Evolutionary conservation across 2,888 invertebrate genomes (phyloP).

Genomic region (Heterodera filipjevi): DNA sequence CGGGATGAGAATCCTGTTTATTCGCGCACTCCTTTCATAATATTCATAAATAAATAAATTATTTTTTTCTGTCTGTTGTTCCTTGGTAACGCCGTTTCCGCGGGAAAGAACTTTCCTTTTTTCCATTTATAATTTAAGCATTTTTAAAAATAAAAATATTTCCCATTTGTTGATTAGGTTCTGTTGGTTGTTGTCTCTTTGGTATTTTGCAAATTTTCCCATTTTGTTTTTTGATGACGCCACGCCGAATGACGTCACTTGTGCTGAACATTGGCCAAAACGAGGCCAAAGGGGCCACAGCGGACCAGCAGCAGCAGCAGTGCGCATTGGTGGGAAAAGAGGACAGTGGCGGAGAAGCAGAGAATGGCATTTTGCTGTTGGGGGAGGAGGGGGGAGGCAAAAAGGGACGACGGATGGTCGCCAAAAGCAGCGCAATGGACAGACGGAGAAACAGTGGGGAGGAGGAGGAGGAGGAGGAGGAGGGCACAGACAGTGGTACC

Average conservation of each 20-base stretch:
- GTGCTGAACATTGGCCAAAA: neutral
- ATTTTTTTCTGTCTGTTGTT: too few species aligned
- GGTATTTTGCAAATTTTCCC: neutral
- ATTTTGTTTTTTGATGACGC: neutral
- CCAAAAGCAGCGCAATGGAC: neutral
- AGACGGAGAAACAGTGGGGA: conserved; percentile 6
- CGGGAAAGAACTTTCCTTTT: too few species aligned
- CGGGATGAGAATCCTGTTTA: too few species aligned
- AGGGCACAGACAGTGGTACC: conserved; percentile 1
- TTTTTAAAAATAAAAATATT: too few species aligned
- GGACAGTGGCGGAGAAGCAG: neutral
- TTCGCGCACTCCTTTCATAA: too few species aligned
- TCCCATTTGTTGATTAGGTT: too few species aligned
- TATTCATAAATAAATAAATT: too few species aligned
- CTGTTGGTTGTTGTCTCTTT: neutral
- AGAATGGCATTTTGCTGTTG: neutral
- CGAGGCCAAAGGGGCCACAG: neutral
- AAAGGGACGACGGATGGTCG: neutral
- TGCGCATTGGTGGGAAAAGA: neutral
- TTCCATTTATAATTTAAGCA: too few species aligned
- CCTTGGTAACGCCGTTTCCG: too few species aligned
- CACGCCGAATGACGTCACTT: neutral
- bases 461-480: conserved; percentile 2
- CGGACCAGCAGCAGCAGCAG: neutral
- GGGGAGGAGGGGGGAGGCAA: neutral